Evolutionary conservation across 2,888 invertebrate species (phyloP).

Genomic region (Melieria omissa): DNA sequence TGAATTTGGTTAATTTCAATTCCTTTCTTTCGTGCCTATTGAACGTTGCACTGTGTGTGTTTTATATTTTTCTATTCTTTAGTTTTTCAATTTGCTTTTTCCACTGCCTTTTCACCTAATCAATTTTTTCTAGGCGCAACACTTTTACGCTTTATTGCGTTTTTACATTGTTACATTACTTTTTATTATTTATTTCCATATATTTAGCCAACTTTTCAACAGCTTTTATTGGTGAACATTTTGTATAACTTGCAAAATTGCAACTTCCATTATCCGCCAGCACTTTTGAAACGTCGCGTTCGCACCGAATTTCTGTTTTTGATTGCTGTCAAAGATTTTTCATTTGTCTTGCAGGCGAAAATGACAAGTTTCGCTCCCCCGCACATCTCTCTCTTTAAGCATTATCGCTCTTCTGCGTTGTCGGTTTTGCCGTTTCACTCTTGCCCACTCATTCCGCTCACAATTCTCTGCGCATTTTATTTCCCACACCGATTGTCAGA

Average conservation of each 20-base stretch:
- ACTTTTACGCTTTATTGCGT: background rate
- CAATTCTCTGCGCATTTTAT: background rate
- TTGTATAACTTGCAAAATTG: background rate
- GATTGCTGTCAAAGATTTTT: slow-evolving; percentile 17
- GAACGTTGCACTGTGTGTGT: too few relatives aligned
- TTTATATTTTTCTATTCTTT: background rate
- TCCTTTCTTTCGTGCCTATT: too few relatives aligned
- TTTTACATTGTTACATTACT: slow-evolving; percentile 11
- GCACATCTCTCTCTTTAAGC: too few relatives aligned
- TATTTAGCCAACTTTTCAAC: slow-evolving; percentile 9
- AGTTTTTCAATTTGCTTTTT: background rate
- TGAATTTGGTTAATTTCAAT: too few relatives aligned
- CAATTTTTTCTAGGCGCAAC: background rate
- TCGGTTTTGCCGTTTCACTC: background rate
- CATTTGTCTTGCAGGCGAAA: background rate
- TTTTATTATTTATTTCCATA: slow-evolving; percentile 17
- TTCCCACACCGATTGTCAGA: background rate
- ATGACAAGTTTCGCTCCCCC: too few relatives aligned
- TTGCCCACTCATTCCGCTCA: background rate
- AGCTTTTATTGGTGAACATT: background rate
- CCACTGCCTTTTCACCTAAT: slow-evolving; percentile 1
- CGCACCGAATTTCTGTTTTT: slow-evolving; percentile 14
- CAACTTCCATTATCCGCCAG: background rate
- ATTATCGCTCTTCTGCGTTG: too few relatives aligned
- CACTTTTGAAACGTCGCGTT: background rate